Evolutionary conservation across 2,797 vertebrate genomes (phyloP), one percentile per base, ranked within the genome.

Genomic region (Enteromius mattozi): DNA sequence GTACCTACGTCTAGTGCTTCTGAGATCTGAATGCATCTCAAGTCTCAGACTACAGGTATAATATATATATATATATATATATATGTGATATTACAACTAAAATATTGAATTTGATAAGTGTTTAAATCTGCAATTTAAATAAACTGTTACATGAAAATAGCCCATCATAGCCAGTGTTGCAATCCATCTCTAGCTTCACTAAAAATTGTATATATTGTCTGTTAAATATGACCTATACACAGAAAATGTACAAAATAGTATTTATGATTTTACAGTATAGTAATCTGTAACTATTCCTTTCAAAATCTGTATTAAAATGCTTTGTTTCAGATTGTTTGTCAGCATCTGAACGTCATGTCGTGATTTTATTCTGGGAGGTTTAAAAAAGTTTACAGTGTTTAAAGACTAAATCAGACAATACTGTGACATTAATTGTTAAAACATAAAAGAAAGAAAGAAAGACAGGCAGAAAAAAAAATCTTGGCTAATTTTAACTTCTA

Each of bases 381-480:
- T 75, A 47, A 35, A 71, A 81, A 14, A 3, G 17, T 71, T 61
- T 42, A 21, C 5, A 72, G 24, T 7, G 40, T 21, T 72, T 61
- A 71, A 71, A 45, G 17, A 59, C 16, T 16, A 81, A 54, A 80
- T 40, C 49, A 56, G 33, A 70, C 47, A 30, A 77, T 42, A 42
- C 5, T 30, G n/a, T 30, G 65, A 10, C 14, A 45, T 10, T 59
- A 33, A 33, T 81, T 59, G 7, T 27, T 17, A 8, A 35, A 19
- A 66, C 12, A 47, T 47, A 47, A 66, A 33, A 65, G 61, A 33
- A 17, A 63, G 24, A 63, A 63, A 65, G 61, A 33, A 17, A 33
- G 30, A 47, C 45, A 47, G 13, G 30, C 30, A 65, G 14, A 4
- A 19, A 65, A 63, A 6, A 65, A 65, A 33, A 65, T 30, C 63